These are phyloP conservation scores for Rhinichthys klamathensis DNA, from an alignment of 2,113 vertebrate genomes.

Conservation along the genomic window DNA sequence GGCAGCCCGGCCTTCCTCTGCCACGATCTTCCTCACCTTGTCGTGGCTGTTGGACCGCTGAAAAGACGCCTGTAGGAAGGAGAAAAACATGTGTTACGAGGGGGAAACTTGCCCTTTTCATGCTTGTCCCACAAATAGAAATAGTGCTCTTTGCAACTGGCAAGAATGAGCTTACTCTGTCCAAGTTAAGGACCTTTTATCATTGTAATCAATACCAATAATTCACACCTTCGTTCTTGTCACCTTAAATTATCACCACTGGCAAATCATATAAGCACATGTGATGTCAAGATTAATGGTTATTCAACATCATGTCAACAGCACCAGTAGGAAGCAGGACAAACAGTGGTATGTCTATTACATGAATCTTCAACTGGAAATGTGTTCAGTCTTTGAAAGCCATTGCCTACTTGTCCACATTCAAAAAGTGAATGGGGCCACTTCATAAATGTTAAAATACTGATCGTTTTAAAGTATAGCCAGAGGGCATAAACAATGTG, in stretches of 20 bases:
- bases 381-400: too few species aligned
- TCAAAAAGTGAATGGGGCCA: too few species aligned
- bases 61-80: constrained; percentile 85
- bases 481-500: too few species aligned
- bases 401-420: too few species aligned
- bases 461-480: too few species aligned
- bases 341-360: too few species aligned
- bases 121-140: background rate
- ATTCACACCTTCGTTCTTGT: background rate
- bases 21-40: constrained; percentile 96
- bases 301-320: background rate
- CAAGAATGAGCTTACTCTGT: background rate
- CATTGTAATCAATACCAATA: background rate
- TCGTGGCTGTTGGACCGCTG: constrained; percentile 97
- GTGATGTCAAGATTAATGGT: background rate
- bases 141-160: background rate
- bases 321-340: too few species aligned
- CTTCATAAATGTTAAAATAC: too few species aligned
- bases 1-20: constrained; percentile 94
- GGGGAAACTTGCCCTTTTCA: background rate
- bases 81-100: background rate
- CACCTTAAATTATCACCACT: background rate
- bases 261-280: background rate
- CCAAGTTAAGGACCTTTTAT: background rate
- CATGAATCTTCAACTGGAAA: too few species aligned